phyloP scores from a whole-genome alignment of 1,140 invertebrate genomes.

The Papilio xuthus region DNA sequence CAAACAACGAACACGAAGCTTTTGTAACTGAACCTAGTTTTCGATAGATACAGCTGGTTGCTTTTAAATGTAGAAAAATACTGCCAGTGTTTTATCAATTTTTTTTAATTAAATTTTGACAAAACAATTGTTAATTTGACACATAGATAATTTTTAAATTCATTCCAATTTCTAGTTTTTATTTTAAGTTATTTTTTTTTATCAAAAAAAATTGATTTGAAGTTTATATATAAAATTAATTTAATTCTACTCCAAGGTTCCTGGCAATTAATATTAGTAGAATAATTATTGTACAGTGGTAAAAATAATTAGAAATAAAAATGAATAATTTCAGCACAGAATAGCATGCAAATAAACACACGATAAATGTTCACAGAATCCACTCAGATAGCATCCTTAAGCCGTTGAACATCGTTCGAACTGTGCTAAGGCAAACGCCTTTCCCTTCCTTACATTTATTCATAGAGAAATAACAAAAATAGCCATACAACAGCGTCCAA shows the following conservation, averaged over 20 bases:
- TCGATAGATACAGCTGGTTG: constrained; percentile 28
- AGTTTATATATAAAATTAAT: too few relatives aligned
- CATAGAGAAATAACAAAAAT: constrained; percentile 81
- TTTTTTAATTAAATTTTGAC: neutral
- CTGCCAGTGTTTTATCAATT: neutral
- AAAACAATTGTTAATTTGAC: too few relatives aligned
- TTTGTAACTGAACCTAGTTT: constrained; percentile 54
- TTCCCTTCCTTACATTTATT: constrained; percentile 78
- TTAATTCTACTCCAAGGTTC: neutral
- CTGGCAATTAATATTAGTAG: neutral
- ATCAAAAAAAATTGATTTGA: too few relatives aligned
- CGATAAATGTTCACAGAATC: constrained; percentile 63
- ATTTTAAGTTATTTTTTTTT: too few relatives aligned
- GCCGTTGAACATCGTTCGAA: constrained; percentile 71
- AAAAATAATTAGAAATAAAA: constrained; percentile 35
- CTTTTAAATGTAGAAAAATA: constrained; percentile 16
- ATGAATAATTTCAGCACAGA: constrained; percentile 3
- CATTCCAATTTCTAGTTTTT: neutral
- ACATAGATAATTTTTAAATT: too few relatives aligned
- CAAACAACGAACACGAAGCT: constrained; percentile 50
- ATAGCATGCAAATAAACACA: constrained; percentile 49
- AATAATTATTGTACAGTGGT: neutral
- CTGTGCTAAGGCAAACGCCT: constrained; percentile 79
- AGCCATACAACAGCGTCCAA: constrained; percentile 67
- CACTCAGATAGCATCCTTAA: constrained; percentile 70